Conservation (phyloP, 2,888 invertebrate species). For the Heliconius sara region DNA sequence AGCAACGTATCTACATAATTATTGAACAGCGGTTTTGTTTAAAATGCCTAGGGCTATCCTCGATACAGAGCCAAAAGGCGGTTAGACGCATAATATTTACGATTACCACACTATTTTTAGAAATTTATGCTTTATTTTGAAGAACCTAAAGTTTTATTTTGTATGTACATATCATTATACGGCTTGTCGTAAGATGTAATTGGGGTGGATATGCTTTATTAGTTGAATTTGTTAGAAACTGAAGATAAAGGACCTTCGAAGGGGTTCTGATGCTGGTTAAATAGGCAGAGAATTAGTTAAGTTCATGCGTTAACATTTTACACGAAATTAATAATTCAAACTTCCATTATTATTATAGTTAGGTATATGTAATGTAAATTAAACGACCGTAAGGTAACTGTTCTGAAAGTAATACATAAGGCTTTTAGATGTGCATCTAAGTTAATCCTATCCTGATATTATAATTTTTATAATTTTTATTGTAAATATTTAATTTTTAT, state of each 20-base stretch:
- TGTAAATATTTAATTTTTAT: neutral
- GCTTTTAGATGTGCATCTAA: neutral
- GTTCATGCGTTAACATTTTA: slow-evolving; percentile 50
- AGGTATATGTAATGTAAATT: slow-evolving; percentile 22
- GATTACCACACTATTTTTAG: slow-evolving; percentile 13
- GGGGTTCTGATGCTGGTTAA: slow-evolving; percentile 60
- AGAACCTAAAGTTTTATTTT: neutral
- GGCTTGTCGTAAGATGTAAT: slow-evolving; percentile 54
- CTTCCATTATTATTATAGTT: slow-evolving; percentile 35
- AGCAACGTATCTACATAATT: slow-evolving; percentile 41
- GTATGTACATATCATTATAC: neutral
- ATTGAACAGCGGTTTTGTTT: slow-evolving; percentile 40
- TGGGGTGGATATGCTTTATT: slow-evolving; percentile 66
- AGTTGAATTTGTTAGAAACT: slow-evolving; percentile 65
- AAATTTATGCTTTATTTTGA: slow-evolving; percentile 22
- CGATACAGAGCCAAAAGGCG: slow-evolving; percentile 35
- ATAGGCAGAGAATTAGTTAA: slow-evolving; percentile 58
- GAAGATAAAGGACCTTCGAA: slow-evolving; percentile 64
- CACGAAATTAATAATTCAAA: slow-evolving; percentile 53
- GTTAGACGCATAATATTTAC: slow-evolving; percentile 39
- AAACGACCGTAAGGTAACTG: slow-evolving; percentile 2
- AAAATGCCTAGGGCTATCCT: slow-evolving; percentile 41
- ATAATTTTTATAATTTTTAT: neutral
- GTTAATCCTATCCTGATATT: neutral
- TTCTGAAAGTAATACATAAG: neutral